A percentile compares a stretch with the other conserved stretches of the same genome.
These are phyloP conservation scores for Amphimedon queenslandica DNA, from an alignment of 37 sponge, comb jelly and placozoan genomes.

Conservation along the genomic window DNA sequence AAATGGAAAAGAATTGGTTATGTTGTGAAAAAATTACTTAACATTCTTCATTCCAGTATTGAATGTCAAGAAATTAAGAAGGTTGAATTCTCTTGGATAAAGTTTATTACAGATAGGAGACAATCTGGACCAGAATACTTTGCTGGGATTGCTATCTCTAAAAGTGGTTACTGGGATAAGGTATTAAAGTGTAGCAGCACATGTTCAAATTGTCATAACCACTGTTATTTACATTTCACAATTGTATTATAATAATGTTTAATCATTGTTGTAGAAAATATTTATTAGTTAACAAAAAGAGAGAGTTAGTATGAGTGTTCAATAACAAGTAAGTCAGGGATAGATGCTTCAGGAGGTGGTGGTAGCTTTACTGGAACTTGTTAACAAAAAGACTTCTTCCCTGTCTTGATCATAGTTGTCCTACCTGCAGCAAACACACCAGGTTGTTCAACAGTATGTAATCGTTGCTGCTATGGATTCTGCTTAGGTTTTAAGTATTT, in stretches of 20 bases:
- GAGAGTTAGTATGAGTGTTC: no score
- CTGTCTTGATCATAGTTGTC: conserved; percentile 14
- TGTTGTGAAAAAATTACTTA: conserved; percentile 17
- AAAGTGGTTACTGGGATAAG: conserved; percentile 32
- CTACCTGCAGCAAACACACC: conserved; percentile 13
- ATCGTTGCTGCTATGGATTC: neutral
- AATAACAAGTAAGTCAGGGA: no score
- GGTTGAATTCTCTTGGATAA: conserved; percentile 25
- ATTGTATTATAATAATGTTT: no score
- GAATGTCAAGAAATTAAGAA: neutral
- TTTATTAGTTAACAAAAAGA: no score
- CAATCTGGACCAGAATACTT: conserved; percentile 31
- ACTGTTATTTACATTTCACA: no score
- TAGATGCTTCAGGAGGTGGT: no score
- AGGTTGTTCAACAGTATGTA: conserved; percentile 15
- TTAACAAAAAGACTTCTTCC: neutral
- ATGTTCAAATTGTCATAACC: no score
- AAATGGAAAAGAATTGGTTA: conserved; percentile 46
- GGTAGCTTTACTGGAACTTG: no score
- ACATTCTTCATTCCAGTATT: conserved; percentile 14
- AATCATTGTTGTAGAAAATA: no score
- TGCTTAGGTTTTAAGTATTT: neutral
- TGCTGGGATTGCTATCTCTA: conserved; percentile 26
- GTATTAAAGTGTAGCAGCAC: no score
- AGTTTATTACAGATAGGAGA: conserved; percentile 10